phyloP scores from a whole-genome alignment of 2,888 invertebrate species.

The Galeopsomyia nigrocyanea region DNA sequence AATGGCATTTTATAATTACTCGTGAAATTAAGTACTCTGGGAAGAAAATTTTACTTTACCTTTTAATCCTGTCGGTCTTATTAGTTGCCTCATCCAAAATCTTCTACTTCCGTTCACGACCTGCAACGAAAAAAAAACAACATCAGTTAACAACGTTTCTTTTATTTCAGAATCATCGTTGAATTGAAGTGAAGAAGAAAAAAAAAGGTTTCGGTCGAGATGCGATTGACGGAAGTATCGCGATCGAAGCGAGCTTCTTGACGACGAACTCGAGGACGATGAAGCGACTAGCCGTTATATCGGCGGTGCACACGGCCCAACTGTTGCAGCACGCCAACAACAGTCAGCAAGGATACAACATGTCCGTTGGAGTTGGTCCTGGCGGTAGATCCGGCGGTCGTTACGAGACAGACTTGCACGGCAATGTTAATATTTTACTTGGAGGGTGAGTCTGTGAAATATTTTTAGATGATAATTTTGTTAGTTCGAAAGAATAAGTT shows the following conservation, averaged over 20 bases:
- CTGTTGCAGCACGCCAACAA: slow-evolving; percentile 44
- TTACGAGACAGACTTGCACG: slow-evolving; percentile 70
- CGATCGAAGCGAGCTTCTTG: background rate
- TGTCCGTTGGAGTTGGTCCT: slow-evolving; percentile 39
- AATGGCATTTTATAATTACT: no score
- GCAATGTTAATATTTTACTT: slow-evolving; percentile 80
- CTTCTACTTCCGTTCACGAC: slow-evolving; percentile 51
- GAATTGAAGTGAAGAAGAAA: background rate
- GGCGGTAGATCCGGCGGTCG: slow-evolving; percentile 50
- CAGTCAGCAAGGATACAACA: slow-evolving; percentile 52
- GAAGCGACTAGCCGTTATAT: slow-evolving; percentile 74
- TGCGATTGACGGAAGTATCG: background rate
- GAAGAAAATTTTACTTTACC: slow-evolving; percentile 46
- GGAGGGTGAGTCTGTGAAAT: slow-evolving; percentile 74
- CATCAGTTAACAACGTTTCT: background rate
- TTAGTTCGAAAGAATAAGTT: background rate
- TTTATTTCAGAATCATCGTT: background rate
- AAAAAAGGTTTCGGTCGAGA: background rate
- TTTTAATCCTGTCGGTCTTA: slow-evolving; percentile 54
- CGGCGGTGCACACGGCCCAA: slow-evolving; percentile 58
- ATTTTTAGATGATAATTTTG: background rate
- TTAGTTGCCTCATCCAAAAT: slow-evolving; percentile 59
- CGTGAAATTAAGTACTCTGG: background rate
- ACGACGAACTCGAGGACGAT: slow-evolving; percentile 57
- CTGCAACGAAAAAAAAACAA: slow-evolving; percentile 51